A percentile compares a stretch with the other conserved stretches of the same genome.
Evolutionary conservation across 1,140 invertebrate species (phyloP).

Genomic region (Papilio polytes): DNA sequence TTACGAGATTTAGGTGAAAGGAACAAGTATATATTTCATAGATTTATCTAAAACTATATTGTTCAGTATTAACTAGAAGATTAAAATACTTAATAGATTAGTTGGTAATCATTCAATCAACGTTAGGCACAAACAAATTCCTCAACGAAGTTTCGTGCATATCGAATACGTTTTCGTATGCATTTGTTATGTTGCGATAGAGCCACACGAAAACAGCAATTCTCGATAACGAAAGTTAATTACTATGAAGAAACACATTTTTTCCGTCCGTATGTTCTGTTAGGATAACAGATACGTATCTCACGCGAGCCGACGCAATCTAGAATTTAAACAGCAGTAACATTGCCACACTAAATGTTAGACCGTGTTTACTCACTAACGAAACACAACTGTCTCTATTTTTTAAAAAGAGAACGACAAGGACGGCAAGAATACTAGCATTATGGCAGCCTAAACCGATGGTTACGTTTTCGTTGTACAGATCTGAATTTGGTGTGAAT

Average conservation of each 20-base stretch:
- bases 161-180: not conserved
- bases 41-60: no score
- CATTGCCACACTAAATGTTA: constrained; percentile 27
- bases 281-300: constrained; percentile 50
- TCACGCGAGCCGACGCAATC: constrained; percentile 49
- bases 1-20: no score
- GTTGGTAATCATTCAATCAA: not conserved
- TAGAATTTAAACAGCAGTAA: constrained; percentile 38
- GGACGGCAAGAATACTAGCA: no score
- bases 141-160: not conserved
- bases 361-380: not conserved
- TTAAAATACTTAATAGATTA: no score
- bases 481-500: no score
- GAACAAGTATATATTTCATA: no score
- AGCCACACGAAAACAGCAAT: constrained; percentile 36
- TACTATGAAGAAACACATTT: constrained; percentile 53
- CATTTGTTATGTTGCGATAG: constrained; percentile 25
- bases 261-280: constrained; percentile 48
- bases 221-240: constrained; percentile 50
- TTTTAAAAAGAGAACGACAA: not conserved
- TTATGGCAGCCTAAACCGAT: no score
- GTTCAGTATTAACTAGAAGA: no score
- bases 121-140: not conserved
- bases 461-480: no score
- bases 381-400: not conserved